Percentiles rank a stretch among this genome's conserved stretches.
Evolutionary conservation across 2,888 invertebrate genomes (phyloP).

Genomic region (Disparrhopalites patrizii): DNA sequence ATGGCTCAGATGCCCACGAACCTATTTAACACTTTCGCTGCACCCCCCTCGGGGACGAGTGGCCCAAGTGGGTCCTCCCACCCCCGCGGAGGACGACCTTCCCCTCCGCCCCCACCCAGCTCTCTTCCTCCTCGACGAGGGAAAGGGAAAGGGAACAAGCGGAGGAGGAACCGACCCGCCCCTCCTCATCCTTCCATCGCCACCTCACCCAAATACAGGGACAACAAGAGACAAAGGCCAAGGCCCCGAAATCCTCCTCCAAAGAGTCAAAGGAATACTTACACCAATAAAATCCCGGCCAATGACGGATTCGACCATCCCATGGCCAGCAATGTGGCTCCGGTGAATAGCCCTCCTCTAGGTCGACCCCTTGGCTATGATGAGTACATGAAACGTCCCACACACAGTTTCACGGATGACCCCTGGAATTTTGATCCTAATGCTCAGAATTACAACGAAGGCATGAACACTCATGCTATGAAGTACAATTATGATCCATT

Average conservation of each 20-base stretch:
- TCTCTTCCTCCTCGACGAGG: conserved; percentile 4
- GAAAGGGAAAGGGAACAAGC: conserved; percentile 11
- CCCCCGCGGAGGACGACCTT: conserved; percentile 22
- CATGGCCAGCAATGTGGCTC: conserved; percentile 40
- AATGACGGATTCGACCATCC: conserved; percentile 32
- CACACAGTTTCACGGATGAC: conserved; percentile 46
- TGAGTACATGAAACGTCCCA: conserved; percentile 46
- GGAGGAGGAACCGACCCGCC: conserved; percentile 11
- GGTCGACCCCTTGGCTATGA: conserved; percentile 45
- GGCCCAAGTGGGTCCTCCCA: neutral
- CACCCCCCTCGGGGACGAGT: neutral
- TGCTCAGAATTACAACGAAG: conserved; percentile 32
- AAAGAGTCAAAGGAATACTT: conserved; percentile 4
- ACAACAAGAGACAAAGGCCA: conserved; percentile 21
- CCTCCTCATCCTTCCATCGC: conserved; percentile 22
- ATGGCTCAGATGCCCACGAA: conserved; percentile 42
- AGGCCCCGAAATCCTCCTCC: neutral
- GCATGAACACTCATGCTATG: conserved; percentile 35
- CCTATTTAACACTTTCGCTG: conserved; percentile 16
- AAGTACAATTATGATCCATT: conserved; percentile 48
- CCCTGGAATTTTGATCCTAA: conserved; percentile 48
- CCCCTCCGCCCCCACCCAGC: neutral
- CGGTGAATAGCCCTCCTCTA: conserved; percentile 43
- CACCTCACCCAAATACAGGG: conserved; percentile 11
- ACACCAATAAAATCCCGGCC: neutral